phyloP scores from a whole-genome alignment of 2,888 invertebrate species.

The Aethes cnicana region DNA sequence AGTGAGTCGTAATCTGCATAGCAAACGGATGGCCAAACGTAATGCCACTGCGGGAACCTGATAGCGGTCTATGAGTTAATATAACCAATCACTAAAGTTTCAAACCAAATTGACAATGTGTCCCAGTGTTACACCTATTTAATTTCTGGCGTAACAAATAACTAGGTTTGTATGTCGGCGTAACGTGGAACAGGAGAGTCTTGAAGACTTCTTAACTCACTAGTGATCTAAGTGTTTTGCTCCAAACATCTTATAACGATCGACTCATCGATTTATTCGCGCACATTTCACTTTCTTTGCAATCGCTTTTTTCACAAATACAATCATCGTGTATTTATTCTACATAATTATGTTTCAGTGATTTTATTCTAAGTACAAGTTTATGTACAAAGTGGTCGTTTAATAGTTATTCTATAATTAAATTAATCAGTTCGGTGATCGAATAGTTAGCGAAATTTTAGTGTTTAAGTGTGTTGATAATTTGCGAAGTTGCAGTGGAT shows the following conservation, averaged over 20 bases:
- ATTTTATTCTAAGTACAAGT: constrained; percentile 12
- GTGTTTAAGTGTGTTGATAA: constrained; percentile 20
- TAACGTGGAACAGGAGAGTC: constrained; percentile 45
- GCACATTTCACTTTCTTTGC: constrained; percentile 16
- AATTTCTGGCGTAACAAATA: constrained; percentile 1
- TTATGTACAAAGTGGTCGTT: constrained; percentile 28
- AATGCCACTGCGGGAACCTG: too few relatives aligned
- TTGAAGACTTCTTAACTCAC: constrained; percentile 40
- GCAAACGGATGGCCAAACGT: too few relatives aligned
- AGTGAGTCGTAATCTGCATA: too few relatives aligned
- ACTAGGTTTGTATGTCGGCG: constrained; percentile 23
- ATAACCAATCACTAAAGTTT: too few relatives aligned
- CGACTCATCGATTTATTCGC: constrained; percentile 36
- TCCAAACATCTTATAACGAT: constrained; percentile 42
- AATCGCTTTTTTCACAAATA: constrained; percentile 26
- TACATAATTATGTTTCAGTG: too few relatives aligned
- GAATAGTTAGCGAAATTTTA: constrained; percentile 31
- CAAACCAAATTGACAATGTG: neutral
- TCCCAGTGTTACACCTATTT: neutral
- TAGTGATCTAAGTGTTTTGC: constrained; percentile 31
- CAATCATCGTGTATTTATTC: too few relatives aligned
- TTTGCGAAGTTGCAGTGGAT: constrained; percentile 21
- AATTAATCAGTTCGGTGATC: constrained; percentile 26
- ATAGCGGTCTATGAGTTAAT: too few relatives aligned
- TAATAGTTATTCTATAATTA: constrained; percentile 23